phyloP scores from a whole-genome alignment of 2,888 invertebrate species.

The Netelia inedita region DNA sequence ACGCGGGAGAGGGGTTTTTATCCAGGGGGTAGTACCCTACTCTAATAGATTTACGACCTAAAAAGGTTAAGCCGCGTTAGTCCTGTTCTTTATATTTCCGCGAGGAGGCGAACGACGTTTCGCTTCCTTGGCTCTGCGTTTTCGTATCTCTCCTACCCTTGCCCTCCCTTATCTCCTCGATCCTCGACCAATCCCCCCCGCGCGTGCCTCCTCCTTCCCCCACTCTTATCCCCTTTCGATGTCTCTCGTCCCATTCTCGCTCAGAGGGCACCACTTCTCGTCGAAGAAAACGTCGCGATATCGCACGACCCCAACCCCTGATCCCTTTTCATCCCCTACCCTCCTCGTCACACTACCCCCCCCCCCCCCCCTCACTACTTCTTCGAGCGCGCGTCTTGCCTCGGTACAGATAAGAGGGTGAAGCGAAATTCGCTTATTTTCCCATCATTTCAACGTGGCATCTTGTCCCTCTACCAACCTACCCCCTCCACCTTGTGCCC shows the following conservation, averaged over 20 bases:
- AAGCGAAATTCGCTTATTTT: conserved; percentile 85
- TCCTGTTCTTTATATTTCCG: conserved; percentile 85
- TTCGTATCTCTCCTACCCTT: conserved; percentile 41
- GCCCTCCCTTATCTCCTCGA: conserved; percentile 43
- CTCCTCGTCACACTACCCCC: too few species aligned
- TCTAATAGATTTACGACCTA: conserved; percentile 84
- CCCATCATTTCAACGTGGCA: conserved; percentile 83
- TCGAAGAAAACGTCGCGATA: conserved; percentile 64
- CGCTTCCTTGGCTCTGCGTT: conserved; percentile 67
- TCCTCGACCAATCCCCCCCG: conserved; percentile 41
- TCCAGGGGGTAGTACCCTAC: conserved; percentile 69
- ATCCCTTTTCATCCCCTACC: conserved; percentile 18
- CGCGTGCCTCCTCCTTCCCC: conserved; percentile 59
- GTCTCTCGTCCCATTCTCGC: conserved; percentile 31
- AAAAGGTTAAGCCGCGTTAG: conserved; percentile 84
- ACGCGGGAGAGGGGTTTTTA: conserved; percentile 19
- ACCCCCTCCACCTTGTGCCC: conserved; percentile 47
- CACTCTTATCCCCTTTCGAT: conserved; percentile 11
- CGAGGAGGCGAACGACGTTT: conserved; percentile 72
- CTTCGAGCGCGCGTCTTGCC: conserved; percentile 48
- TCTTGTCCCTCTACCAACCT: conserved; percentile 77
- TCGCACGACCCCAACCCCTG: conserved; percentile 38
- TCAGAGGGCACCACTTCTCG: conserved; percentile 2
- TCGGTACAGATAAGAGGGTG: conserved; percentile 73
- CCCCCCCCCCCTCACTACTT: conserved; percentile 4